Base-by-base conservation (phyloP, 2,113 vertebrate genomes). In the Callipepla squamata region DNA sequence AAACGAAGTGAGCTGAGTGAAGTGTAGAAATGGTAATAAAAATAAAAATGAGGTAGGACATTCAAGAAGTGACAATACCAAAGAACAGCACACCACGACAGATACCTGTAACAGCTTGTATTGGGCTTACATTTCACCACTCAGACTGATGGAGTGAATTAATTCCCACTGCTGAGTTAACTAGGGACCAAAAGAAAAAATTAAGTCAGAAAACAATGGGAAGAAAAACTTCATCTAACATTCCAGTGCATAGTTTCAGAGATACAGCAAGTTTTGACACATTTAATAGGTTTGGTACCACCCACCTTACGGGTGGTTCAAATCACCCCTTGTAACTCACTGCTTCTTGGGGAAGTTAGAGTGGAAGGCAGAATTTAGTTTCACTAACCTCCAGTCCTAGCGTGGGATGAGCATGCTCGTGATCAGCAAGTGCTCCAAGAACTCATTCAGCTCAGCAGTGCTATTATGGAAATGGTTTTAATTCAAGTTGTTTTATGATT, bases 1-100 rank as follows among this genome's bases (percentile, higher is more conserved):
- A 85, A 83, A 78, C 20, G 3, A 82, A 94, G 57, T 38, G 50
- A 92, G 21, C 78, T 92, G 93, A 93, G 84, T 53, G 13, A 28
- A 78, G 48, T 44, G 48, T 59, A 84, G 77, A 70, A 95, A 93
- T 59, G 50, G 67, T n/a, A 85, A 32, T 68, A 80, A 66, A 78
- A 82, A 50, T 55, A 30, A 9, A 79, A 94, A 65, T 93, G 89
- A 95, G 92, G 93, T 91, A 94, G 92, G 92, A 89, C 93, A 76
- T 78, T 70, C 72, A 89, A 59, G 66, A 94, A 93, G 85, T 50
- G 45, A 87, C 55, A 95, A 93, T 69, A 84, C 23, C 38, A 40
- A 87, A 84, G 59, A 92, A 66, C 34, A 92, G 14, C 74, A 94
- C 45, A 79, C 45, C 21, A 79, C 26, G 19, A 72, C 57, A 84